A percentile compares a stretch with the other conserved stretches of the same genome.
phyloP scores from a whole-genome alignment of 2,113 vertebrate genomes.

The Myodes glareolus region DNA sequence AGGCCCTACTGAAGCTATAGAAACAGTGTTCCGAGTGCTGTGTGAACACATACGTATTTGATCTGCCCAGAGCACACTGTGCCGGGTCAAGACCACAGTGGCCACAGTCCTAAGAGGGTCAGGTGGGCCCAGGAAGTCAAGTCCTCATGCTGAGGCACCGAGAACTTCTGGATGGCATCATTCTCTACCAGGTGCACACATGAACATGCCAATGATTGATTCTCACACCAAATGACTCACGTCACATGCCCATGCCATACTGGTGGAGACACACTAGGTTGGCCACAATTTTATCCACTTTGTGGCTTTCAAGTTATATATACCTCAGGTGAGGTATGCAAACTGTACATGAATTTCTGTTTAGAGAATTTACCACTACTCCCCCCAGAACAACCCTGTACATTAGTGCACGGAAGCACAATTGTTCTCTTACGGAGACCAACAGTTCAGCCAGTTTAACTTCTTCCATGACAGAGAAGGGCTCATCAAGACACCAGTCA shows the following conservation, averaged over 20 bases:
- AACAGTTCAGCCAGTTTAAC: not conserved
- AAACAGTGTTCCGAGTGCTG: not conserved
- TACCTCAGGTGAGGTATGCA: not conserved
- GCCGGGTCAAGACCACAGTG: not conserved
- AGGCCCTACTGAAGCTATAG: not conserved
- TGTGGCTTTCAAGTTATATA: not conserved
- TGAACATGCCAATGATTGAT: not conserved
- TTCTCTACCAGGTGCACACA: not conserved
- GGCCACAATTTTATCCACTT: not conserved
- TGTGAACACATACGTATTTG: not conserved
- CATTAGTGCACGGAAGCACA: not conserved
- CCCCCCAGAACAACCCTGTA: not conserved
- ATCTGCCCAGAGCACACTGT: not conserved
- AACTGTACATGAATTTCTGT: not conserved
- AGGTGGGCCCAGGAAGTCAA: not conserved
- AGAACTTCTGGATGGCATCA: not conserved
- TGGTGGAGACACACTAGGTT: not conserved
- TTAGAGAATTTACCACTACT: constrained; percentile 11
- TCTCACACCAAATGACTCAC: constrained; percentile 17
- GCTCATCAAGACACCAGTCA: not conserved
- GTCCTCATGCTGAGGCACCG: not conserved
- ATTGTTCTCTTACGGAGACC: not conserved
- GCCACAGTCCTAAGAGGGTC: not conserved
- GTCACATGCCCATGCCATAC: not conserved
- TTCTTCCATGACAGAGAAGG: not conserved